phyloP scores from a whole-genome alignment of 92 coral and sea anemone genomes.

The Zoanthus sociatus region DNA sequence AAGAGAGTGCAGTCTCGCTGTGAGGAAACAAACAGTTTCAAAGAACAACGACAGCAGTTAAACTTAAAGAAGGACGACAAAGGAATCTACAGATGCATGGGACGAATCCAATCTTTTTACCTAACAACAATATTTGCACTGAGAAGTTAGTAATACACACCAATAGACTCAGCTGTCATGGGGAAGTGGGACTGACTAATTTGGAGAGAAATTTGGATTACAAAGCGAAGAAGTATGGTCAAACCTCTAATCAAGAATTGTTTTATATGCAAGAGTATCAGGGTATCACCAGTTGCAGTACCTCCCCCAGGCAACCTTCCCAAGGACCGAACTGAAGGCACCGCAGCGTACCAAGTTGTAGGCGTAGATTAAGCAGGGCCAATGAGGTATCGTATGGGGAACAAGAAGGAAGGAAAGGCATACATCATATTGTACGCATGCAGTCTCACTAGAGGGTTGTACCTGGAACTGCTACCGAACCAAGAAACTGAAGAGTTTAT shows the following conservation, averaged over 20 bases:
- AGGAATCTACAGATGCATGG: slow-evolving; percentile 27
- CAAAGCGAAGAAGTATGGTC: slow-evolving; percentile 34
- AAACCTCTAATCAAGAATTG: slow-evolving; percentile 44
- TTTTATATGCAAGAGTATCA: slow-evolving; percentile 42
- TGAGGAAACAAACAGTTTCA: slow-evolving; percentile 27
- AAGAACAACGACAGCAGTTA: slow-evolving; percentile 12
- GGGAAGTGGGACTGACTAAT: slow-evolving; percentile 50
- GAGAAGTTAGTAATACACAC: slow-evolving; percentile 33
- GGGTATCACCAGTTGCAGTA: slow-evolving; percentile 14
- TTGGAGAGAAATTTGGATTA: slow-evolving; percentile 46
- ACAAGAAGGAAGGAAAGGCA: slow-evolving; percentile 34
- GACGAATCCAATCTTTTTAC: slow-evolving; percentile 44
- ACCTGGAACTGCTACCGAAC: slow-evolving; percentile 44
- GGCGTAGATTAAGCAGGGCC: slow-evolving; percentile 58
- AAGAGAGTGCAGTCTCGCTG: slow-evolving; percentile 30
- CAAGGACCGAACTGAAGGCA: slow-evolving; percentile 24
- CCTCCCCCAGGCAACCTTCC: slow-evolving; percentile 61
- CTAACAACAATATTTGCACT: not conserved
- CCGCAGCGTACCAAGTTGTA: too few relatives aligned
- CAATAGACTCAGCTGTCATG: slow-evolving; percentile 42
- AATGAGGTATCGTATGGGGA: slow-evolving; percentile 5
- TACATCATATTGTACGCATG: slow-evolving; percentile 41
- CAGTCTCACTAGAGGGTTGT: slow-evolving; percentile 45
- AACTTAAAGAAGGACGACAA: slow-evolving; percentile 43
- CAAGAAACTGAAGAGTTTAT: slow-evolving; percentile 46